These are phyloP conservation scores for Brachyrhaphis roseni DNA, from an alignment of 2,797 vertebrate genomes.

Conservation along the genomic window DNA sequence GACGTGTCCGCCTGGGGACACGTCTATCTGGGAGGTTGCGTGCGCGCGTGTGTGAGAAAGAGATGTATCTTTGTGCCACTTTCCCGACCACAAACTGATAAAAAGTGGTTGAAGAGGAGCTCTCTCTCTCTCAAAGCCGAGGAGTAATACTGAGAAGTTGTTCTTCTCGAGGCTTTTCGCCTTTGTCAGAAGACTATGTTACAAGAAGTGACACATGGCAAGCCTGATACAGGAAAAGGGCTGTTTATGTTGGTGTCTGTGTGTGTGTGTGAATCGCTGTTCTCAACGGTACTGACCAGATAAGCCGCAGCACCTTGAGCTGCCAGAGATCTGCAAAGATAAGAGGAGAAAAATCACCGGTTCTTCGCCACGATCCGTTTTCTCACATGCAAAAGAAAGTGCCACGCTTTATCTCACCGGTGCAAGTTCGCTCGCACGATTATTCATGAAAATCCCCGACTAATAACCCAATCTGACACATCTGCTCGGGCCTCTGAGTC, in stretches of 20 bases:
- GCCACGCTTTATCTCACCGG: constrained; percentile 51
- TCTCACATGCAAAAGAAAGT: constrained; percentile 32
- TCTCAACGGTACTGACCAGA: constrained; percentile 77
- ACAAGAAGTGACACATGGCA: constrained; percentile 76
- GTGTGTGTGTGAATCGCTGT: constrained; percentile 46
- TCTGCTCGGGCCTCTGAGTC: background rate
- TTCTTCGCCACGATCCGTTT: constrained; percentile 53
- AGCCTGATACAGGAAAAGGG: constrained; percentile 74
- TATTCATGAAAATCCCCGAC: constrained; percentile 5
- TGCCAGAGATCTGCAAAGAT: constrained; percentile 58
- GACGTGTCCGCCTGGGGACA: background rate
- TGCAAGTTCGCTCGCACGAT: background rate
- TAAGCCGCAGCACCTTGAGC: constrained; percentile 67
- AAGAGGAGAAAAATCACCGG: constrained; percentile 42
- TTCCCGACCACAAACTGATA: constrained; percentile 37
- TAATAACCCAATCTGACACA: constrained; percentile 8
- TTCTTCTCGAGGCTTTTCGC: constrained; percentile 57
- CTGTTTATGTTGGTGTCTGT: constrained; percentile 19
- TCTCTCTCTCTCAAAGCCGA: constrained; percentile 10
- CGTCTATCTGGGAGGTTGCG: background rate
- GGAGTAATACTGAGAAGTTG: constrained; percentile 68
- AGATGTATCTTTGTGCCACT: constrained; percentile 35
- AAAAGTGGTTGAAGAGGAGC: constrained; percentile 2
- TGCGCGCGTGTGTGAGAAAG: background rate
- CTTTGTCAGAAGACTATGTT: constrained; percentile 55